phyloP scores from a whole-genome alignment of 1,140 invertebrate genomes.

The Polypedilum vanderplanki region DNA sequence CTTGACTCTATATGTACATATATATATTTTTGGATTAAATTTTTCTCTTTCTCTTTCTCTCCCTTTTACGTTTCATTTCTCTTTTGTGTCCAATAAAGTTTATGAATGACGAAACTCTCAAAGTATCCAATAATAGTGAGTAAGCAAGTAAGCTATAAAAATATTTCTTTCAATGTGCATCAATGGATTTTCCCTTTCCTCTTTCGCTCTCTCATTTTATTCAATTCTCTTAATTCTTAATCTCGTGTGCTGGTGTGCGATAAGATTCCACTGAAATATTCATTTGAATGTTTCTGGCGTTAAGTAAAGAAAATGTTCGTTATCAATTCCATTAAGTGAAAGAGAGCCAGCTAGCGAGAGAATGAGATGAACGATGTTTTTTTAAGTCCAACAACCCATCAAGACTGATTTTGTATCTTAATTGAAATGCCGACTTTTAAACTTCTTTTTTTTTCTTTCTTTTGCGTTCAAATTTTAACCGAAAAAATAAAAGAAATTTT shows the following conservation, averaged over 20 bases:
- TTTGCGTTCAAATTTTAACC: not conserved
- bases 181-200: constrained; percentile 10
- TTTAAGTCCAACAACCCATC: constrained; percentile 11
- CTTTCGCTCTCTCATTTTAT: not conserved
- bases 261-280: constrained; percentile 11
- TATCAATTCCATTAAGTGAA: constrained; percentile 23
- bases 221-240: constrained; percentile 19
- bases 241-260: constrained; percentile 9
- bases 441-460: not conserved
- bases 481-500: not conserved
- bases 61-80: not conserved
- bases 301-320: constrained; percentile 27
- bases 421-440: constrained; percentile 2
- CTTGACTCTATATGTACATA: not conserved
- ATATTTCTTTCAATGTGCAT: not conserved
- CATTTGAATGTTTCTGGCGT: constrained; percentile 26
- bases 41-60: constrained; percentile 2
- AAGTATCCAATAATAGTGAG: not conserved
- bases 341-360: not conserved
- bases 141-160: constrained; percentile 19
- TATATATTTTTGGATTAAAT: constrained; percentile 19
- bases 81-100: not conserved
- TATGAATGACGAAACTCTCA: constrained; percentile 4
- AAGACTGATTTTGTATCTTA: constrained; percentile 28
- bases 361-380: not conserved